Percentiles rank a stretch among this genome's conserved stretches.
Evolutionary conservation across 2,888 invertebrate species (phyloP).

Genomic region (Magallana nippona): DNA sequence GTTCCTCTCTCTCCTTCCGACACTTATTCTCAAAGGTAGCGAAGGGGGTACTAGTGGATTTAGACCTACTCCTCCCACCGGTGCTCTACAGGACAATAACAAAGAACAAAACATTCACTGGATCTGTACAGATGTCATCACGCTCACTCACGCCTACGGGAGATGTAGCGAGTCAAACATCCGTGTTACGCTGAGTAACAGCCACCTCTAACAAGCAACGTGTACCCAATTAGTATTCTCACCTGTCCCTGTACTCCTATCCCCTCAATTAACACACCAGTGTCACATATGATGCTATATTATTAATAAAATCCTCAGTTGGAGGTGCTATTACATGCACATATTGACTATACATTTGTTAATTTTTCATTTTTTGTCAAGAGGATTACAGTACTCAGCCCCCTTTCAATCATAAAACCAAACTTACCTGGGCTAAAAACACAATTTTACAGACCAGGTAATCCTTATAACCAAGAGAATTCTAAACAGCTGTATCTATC

Average conservation of each 20-base stretch:
- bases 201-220: conserved; percentile 27
- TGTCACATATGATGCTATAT: neutral
- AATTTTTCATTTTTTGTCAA: neutral
- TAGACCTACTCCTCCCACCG: conserved; percentile 37
- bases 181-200: neutral
- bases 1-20: conserved; percentile 26
- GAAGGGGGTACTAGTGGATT: conserved; percentile 45
- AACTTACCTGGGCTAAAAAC: neutral
- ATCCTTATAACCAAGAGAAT: neutral
- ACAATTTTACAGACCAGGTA: neutral
- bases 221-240: neutral
- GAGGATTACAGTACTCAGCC: neutral
- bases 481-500: conserved; percentile 12
- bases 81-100: conserved; percentile 36
- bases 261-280: conserved; percentile 9
- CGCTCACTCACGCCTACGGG: neutral
- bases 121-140: neutral
- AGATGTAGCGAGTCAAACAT: conserved; percentile 15
- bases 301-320: neutral
- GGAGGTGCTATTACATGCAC: neutral
- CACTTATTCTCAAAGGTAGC: conserved; percentile 40
- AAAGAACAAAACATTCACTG: conserved; percentile 2
- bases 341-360: neutral
- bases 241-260: neutral
- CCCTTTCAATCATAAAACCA: neutral